Conservation (phyloP, 2,888 invertebrate genomes). For the Slavum lentiscoides region DNA sequence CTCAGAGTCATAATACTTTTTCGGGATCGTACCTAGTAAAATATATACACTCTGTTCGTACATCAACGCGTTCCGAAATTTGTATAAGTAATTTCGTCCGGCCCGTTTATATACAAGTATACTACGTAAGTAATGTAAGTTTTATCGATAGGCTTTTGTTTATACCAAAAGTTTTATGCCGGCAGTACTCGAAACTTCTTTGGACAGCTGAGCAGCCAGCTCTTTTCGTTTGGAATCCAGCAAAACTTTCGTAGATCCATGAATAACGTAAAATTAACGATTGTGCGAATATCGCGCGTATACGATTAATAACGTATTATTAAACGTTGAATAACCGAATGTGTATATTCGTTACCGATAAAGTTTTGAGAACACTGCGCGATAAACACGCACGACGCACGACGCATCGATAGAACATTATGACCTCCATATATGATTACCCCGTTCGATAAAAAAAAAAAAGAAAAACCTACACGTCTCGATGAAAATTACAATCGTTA, state of each 20-base stretch:
- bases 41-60: too few species aligned
- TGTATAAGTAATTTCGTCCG: neutral
- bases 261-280: slow-evolving; percentile 43
- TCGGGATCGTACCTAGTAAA: too few species aligned
- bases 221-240: neutral
- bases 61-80: neutral
- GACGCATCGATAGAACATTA: too few species aligned
- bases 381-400: too few species aligned
- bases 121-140: neutral
- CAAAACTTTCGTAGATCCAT: slow-evolving; percentile 18
- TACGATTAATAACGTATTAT: slow-evolving; percentile 11
- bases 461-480: too few species aligned
- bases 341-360: too few species aligned
- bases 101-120: neutral
- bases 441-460: too few species aligned
- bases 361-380: too few species aligned
- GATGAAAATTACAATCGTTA: too few species aligned
- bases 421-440: too few species aligned
- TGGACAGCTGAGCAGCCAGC: too few species aligned
- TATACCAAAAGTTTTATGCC: slow-evolving; percentile 33
- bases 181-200: slow-evolving; percentile 6
- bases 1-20: too few species aligned
- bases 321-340: neutral
- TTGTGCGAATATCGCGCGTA: slow-evolving; percentile 3
- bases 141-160: slow-evolving; percentile 41